Evolutionary conservation across 1,140 invertebrate species (phyloP), one percentile per base, ranked within the genome.

Genomic region (Holotrichia oblita): DNA sequence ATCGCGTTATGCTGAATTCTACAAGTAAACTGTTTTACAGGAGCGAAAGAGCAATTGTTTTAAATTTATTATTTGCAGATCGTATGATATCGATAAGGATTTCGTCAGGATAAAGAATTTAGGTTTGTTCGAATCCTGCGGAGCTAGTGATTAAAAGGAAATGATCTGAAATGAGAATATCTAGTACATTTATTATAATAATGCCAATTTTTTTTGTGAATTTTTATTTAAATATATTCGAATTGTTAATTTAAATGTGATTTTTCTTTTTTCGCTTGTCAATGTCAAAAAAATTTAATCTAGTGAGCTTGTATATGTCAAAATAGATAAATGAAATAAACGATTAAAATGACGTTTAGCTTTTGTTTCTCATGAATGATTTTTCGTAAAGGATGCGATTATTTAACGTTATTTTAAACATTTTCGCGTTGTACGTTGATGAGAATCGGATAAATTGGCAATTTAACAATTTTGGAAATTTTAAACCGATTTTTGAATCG

Each of bases 1-100:
- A 85, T 85, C 87, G 83, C 86, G 85, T 82, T 93, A 92, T 82
- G 91, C 91, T 69, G 91, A 93, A 81, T 93, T 92, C 84, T 93
- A 93, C 89, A 93, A 89, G 92, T 93, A 87, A 85, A 41, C 14
- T 75, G 14, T 77, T 27, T n/a, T 77, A 1, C 20, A 55, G 12
- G 27, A 27, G 2, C 22, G 40, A 78, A 76, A 7, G 1, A n/a
- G 40, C 4, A 40, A 34, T 40, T 69, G 8, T 20, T 69, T 69
- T 24, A 41, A 27, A 44, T 40, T 74, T 34, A 69, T 27, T 80
- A 61, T 55, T 88, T 89, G 40, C 85, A 90, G 89, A 82, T 89
- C 84, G 74, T 90, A 90, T 78, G 89, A 91, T 81, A 89, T 88
- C 12, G 88, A 91, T 79, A 89, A 89, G 84, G 89, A 89, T 75